Evolutionary conservation across 2,797 vertebrate species (phyloP).

Genomic region (Amniataba percoides): DNA sequence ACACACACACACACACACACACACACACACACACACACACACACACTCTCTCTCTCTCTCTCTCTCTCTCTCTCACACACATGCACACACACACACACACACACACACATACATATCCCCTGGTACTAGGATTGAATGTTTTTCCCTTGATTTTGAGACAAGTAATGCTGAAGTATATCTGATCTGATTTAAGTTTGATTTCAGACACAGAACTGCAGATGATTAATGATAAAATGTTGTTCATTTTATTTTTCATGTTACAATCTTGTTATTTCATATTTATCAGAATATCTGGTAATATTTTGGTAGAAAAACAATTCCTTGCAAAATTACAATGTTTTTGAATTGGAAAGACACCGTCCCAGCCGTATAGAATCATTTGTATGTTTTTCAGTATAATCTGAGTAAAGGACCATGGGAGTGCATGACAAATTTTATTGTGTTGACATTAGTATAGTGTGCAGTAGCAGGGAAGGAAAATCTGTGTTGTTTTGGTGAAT

Average conservation of each 20-base stretch:
- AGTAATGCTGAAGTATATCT: neutral
- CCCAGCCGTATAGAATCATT: neutral
- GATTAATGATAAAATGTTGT: neutral
- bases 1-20: constrained; percentile 9
- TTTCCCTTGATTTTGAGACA: constrained; percentile 16
- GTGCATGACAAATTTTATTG: neutral
- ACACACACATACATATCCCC: constrained; percentile 14
- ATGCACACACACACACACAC: neutral
- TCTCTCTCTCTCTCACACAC: no score
- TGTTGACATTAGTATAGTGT: neutral
- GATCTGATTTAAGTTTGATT: neutral
- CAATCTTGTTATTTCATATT: neutral
- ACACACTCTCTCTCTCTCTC: no score
- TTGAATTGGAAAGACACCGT: neutral
- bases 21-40: constrained; percentile 2
- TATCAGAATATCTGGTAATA: constrained; percentile 1
- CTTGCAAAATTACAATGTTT: neutral
- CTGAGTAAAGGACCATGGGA: no score
- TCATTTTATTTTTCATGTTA: neutral
- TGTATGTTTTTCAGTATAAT: neutral
- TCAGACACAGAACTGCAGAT: neutral
- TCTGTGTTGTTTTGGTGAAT: neutral
- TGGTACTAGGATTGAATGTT: neutral
- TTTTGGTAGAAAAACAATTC: neutral
- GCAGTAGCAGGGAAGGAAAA: neutral